A percentile compares a stretch with the other conserved stretches of the same genome.
Evolutionary conservation across 2,797 vertebrate genomes (phyloP).

Genomic region (Vultur gryphus): DNA sequence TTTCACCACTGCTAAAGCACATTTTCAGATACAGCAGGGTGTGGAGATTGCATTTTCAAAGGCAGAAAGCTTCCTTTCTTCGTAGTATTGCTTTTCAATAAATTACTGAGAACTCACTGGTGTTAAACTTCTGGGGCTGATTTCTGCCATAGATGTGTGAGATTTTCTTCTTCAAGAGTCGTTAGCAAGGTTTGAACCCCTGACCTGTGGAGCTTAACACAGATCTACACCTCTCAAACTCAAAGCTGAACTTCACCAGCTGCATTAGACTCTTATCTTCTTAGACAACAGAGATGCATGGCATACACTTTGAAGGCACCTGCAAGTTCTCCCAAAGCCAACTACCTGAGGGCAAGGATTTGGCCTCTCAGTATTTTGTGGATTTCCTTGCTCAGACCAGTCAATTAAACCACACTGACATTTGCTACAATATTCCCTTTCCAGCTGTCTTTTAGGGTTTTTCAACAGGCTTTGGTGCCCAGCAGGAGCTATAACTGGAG

Average conservation of each 20-base stretch:
- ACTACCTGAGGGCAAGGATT: constrained; percentile 28
- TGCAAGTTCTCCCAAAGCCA: constrained; percentile 41
- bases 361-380: constrained; percentile 39
- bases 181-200: constrained; percentile 45
- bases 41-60: constrained; percentile 3
- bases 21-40: constrained; percentile 6
- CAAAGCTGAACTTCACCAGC: constrained; percentile 42
- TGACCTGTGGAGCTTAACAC: constrained; percentile 34
- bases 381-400: constrained; percentile 23
- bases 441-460: constrained; percentile 45
- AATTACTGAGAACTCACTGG: not conserved
- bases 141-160: not conserved
- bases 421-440: not conserved
- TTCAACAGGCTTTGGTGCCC: constrained; percentile 56
- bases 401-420: constrained; percentile 51
- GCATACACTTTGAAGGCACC: constrained; percentile 24
- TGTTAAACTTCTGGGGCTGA: constrained; percentile 20
- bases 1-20: not conserved
- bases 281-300: constrained; percentile 35
- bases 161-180: constrained; percentile 11
- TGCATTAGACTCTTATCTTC: constrained; percentile 47
- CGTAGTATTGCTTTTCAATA: not conserved
- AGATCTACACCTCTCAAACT: constrained; percentile 30
- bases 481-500: constrained; percentile 34
- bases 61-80: not conserved